These are phyloP conservation scores for Muraenolepis orangiensis DNA, from an alignment of 2,797 vertebrate species.

Conservation along the genomic window DNA sequence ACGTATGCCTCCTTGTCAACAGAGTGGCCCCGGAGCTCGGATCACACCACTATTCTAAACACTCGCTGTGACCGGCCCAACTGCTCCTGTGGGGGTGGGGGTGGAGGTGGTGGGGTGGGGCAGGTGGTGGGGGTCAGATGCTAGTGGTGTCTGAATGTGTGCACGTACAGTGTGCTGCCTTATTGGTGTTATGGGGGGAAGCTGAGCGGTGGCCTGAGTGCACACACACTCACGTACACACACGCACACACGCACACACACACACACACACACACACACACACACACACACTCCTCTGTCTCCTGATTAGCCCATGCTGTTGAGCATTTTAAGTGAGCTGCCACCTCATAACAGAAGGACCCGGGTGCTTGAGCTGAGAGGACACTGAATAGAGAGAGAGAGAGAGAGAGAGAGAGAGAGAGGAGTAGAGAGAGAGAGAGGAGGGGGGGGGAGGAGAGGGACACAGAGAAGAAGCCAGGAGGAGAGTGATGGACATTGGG, in stretches of 20 bases:
- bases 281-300: slow-evolving; percentile 14
- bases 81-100: too few species aligned
- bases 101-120: too few species aligned
- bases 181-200: too few species aligned
- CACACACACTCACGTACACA: not conserved
- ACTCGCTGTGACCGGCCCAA: slow-evolving; percentile 14
- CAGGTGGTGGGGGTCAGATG: not conserved
- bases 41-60: slow-evolving; percentile 63
- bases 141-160: not conserved
- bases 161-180: not conserved
- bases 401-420: slow-evolving; percentile 17
- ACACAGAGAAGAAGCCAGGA: not conserved
- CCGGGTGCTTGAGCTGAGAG: slow-evolving; percentile 19
- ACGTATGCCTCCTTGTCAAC: slow-evolving; percentile 68
- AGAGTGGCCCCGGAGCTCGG: slow-evolving; percentile 62
- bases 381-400: slow-evolving; percentile 17
- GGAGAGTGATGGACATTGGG: slow-evolving; percentile 55
- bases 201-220: too few species aligned
- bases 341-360: slow-evolving; percentile 28
- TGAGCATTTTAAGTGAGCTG: slow-evolving; percentile 27
- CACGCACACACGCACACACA: slow-evolving; percentile 10
- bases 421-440: slow-evolving; percentile 41
- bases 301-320: slow-evolving; percentile 26
- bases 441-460: slow-evolving; percentile 23
- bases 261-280: not conserved